Conservation (phyloP, 2,888 invertebrate species). For the Tenthredo distinguenda region DNA sequence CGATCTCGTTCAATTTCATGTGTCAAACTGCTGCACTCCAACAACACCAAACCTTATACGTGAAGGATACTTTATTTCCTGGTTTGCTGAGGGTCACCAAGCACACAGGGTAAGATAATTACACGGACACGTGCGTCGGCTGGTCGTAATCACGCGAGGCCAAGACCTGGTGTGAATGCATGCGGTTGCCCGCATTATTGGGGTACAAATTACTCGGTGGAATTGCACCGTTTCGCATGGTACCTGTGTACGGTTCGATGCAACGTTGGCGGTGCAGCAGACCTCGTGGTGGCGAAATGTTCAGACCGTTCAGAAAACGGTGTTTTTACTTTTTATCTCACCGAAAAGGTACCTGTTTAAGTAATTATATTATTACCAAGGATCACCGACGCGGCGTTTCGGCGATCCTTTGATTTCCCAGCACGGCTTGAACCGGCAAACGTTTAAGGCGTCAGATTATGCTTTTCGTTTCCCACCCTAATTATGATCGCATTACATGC, state of each 20-base stretch:
- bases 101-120: slow-evolving; percentile 28
- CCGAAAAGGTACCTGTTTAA: neutral
- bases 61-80: slow-evolving; percentile 14
- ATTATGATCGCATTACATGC: slow-evolving; percentile 48
- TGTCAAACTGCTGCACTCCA: neutral
- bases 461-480: slow-evolving; percentile 41
- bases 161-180: slow-evolving; percentile 38
- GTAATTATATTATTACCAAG: slow-evolving; percentile 41
- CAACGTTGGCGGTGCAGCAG: slow-evolving; percentile 30
- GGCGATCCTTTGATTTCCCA: slow-evolving; percentile 40
- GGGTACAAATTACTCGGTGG: slow-evolving; percentile 37
- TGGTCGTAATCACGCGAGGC: slow-evolving; percentile 37
- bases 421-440: neutral
- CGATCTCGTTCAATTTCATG: neutral
- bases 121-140: slow-evolving; percentile 43
- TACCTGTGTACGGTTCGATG: slow-evolving; percentile 16
- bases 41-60: slow-evolving; percentile 8
- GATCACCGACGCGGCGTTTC: slow-evolving; percentile 16
- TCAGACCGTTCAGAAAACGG: neutral
- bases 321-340: slow-evolving; percentile 14
- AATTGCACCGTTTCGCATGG: slow-evolving; percentile 45
- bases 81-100: slow-evolving; percentile 20
- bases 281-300: slow-evolving; percentile 30
- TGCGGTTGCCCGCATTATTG: slow-evolving; percentile 46
- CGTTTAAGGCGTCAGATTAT: slow-evolving; percentile 42